Evolutionary conservation across 2,113 vertebrate species (phyloP), one percentile per base, ranked within the genome.

Genomic region (Oenanthe oenanthe): DNA sequence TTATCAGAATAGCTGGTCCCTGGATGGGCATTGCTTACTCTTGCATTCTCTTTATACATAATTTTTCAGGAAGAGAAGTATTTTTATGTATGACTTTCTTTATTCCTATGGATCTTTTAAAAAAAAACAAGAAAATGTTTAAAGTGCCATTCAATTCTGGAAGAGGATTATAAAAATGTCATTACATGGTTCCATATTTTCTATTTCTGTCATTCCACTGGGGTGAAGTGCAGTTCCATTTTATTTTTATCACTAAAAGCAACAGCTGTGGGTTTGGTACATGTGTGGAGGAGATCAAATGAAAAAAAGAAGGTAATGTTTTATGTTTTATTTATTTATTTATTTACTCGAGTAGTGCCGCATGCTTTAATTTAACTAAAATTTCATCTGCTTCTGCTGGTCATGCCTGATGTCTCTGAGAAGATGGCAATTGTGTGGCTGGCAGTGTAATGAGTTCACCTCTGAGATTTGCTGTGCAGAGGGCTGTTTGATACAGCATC

Each of bases 371-470:
- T 83, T 87, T 84, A 88, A 66, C 76, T 89, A 45, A 86, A 96
- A 93, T 88, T 62, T 67, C 78, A 45, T 96, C 91, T 65, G 50
- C 92, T 97, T 96, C 88, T 95, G 85, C 77, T 78, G 88, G 85
- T 90, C 82, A 53, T 92, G 93, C 88, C 94, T 91, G 93, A 95
- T 85, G 48, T 91, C 82, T 85, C 79, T 13, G 89, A 79, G 90
- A 95, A 93, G 94, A 93, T 83, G 92, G 93, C 95, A 95, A 5
- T 95, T 85, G 40, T 85, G 77, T 75, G 60, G 76, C 42, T 91
- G 89, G 89, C 94, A 74, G 36, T 74, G 71, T 96, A 96, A 95
- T 51, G 85, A 93, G 92, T 88, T 97, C 93, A 96, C 93, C 85
- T 92, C 85, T 2, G 56, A 92, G 91, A 51, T 80, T 94, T 72